These are phyloP conservation scores for Daboia siamensis DNA, from an alignment of 2,113 vertebrate species.

Conservation along the genomic window DNA sequence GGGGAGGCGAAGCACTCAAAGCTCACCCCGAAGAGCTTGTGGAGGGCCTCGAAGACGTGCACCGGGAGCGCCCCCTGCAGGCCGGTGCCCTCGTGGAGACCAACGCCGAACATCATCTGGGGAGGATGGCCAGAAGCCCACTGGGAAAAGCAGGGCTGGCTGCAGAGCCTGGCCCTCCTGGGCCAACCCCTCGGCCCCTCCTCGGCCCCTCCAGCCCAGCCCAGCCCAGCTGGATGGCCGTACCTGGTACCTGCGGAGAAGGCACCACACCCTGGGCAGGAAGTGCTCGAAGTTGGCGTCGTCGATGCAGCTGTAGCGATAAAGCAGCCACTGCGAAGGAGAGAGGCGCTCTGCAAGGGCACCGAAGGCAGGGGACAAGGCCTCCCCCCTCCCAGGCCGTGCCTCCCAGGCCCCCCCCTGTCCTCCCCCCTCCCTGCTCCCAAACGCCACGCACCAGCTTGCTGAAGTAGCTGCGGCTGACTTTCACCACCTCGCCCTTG, in stretches of 20 bases:
- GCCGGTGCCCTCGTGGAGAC: constrained; percentile 89
- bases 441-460: constrained; percentile 81
- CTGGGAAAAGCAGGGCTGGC: background rate
- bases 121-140: constrained; percentile 19
- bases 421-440: fast-evolving
- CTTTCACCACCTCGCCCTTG: constrained; percentile 94
- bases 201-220: background rate
- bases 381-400: fast-evolving
- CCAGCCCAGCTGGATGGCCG: no score
- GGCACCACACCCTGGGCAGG: constrained; percentile 94
- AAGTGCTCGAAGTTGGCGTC: constrained; percentile 93
- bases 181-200: no score
- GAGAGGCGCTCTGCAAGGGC: background rate
- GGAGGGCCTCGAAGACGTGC: constrained; percentile 84
- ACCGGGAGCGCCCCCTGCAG: constrained; percentile 93
- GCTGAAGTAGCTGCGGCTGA: constrained; percentile 93
- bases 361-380: background rate
- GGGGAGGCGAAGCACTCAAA: constrained; percentile 98
- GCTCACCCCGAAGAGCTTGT: constrained; percentile 91
- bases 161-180: background rate
- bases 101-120: constrained; percentile 95
- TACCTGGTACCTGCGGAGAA: constrained; percentile 96
- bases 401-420: background rate
- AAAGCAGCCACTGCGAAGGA: constrained; percentile 86
- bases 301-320: constrained; percentile 92